Percentiles rank a stretch among this genome's conserved stretches.
These are phyloP conservation scores for Branchinecta lynchi DNA, from an alignment of 1,140 invertebrate genomes.

Conservation along the genomic window DNA sequence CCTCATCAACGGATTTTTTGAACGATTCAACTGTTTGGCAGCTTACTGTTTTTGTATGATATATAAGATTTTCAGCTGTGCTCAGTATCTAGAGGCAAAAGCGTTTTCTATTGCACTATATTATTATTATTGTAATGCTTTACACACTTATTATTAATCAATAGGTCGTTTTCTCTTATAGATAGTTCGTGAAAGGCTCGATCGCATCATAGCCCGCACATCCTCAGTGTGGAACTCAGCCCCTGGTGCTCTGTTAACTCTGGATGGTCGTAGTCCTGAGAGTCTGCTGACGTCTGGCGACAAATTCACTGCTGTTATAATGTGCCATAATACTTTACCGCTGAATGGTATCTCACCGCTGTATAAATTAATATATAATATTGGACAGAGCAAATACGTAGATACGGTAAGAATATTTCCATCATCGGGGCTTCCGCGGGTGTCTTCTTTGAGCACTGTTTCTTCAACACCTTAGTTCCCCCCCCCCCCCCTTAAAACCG, in stretches of 20 bases:
- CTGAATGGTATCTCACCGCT: conserved; percentile 15
- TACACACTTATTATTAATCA: too few relatives aligned
- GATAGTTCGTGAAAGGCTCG: conserved; percentile 74
- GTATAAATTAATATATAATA: conserved; percentile 12
- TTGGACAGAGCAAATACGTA: conserved; percentile 12
- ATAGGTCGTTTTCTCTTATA: too few relatives aligned
- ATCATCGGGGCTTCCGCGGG: too few relatives aligned
- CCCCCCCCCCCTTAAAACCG: not conserved
- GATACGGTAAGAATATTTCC: conserved; percentile 10
- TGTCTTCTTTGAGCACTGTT: too few relatives aligned
- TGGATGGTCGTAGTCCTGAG: not conserved
- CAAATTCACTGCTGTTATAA: conserved; percentile 10
- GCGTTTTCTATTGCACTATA: too few relatives aligned
- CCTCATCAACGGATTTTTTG: too few relatives aligned
- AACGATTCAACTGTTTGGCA: too few relatives aligned
- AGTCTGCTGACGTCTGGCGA: not conserved
- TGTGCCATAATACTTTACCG: conserved; percentile 14
- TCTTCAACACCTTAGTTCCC: not conserved
- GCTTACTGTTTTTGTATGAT: too few relatives aligned
- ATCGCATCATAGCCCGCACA: conserved; percentile 51
- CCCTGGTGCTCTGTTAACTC: conserved; percentile 53
- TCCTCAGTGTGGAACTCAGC: conserved; percentile 70
- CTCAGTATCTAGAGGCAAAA: too few relatives aligned
- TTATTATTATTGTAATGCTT: too few relatives aligned
- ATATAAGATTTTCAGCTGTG: too few relatives aligned